Percentiles rank a stretch among this genome's conserved stretches.
These are phyloP conservation scores for Morone chrysops DNA, from an alignment of 2,113 vertebrate species.

Conservation along the genomic window DNA sequence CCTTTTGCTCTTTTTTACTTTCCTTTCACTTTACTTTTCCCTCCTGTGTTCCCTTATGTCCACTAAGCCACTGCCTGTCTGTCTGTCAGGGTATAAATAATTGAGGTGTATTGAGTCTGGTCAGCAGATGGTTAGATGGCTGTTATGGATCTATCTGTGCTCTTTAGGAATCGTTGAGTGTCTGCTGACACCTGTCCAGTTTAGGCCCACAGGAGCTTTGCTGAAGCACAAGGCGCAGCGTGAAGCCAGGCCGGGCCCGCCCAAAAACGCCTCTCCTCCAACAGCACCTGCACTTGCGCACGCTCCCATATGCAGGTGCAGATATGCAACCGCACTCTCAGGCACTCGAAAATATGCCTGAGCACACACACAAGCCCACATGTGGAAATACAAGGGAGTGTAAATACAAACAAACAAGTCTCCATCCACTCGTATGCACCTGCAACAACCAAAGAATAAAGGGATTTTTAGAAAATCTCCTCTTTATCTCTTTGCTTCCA, in stretches of 20 bases:
- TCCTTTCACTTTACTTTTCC: slow-evolving; percentile 41
- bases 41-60: slow-evolving; percentile 22
- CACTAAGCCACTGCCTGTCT: slow-evolving; percentile 51
- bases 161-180: slow-evolving; percentile 67
- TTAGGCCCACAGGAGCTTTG: slow-evolving; percentile 43
- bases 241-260: not conserved
- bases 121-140: slow-evolving; percentile 81
- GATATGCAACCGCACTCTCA: slow-evolving; percentile 15
- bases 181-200: slow-evolving; percentile 74
- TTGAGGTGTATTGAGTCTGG: slow-evolving; percentile 78
- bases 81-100: slow-evolving; percentile 76
- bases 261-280: slow-evolving; percentile 2
- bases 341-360: slow-evolving; percentile 28
- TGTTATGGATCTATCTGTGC: slow-evolving; percentile 66
- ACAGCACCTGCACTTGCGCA: slow-evolving; percentile 10
- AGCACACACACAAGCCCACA: slow-evolving; percentile 45
- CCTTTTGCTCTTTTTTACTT: slow-evolving; percentile 34
- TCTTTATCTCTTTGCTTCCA: slow-evolving; percentile 6
- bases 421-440: slow-evolving; percentile 34
- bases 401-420: slow-evolving; percentile 52
- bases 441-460: slow-evolving; percentile 25
- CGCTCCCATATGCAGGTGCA: slow-evolving; percentile 29
- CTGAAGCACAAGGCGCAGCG: not conserved
- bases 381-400: slow-evolving; percentile 21
- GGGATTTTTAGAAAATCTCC: slow-evolving; percentile 13